These are phyloP conservation scores for Rhopalosiphum maidis DNA, from an alignment of 1,140 invertebrate genomes.

Conservation along the genomic window DNA sequence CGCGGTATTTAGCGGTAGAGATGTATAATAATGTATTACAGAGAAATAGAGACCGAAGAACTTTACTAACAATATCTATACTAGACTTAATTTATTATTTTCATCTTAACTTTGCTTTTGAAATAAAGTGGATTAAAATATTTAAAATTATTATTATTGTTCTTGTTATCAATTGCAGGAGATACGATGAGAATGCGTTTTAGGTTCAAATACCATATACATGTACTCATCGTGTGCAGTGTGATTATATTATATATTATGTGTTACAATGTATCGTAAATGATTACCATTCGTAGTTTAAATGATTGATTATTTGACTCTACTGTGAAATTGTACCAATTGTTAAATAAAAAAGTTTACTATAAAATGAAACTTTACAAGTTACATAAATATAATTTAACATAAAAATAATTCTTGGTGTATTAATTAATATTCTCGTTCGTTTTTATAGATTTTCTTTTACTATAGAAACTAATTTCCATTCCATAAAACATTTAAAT, in stretches of 20 bases:
- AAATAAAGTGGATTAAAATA: not conserved
- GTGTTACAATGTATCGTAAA: not conserved
- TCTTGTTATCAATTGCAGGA: not conserved
- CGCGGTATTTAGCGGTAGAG: not conserved
- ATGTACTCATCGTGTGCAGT: not conserved
- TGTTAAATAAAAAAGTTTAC: not conserved
- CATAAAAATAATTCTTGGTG: not conserved
- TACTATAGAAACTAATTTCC: conserved; percentile 12
- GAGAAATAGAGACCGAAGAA: not conserved
- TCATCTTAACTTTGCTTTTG: not conserved
- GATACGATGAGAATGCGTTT: not conserved
- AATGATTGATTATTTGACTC: not conserved
- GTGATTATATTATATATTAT: not conserved
- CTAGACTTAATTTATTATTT: not conserved
- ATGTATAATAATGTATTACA: not conserved
- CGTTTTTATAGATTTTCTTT: not conserved
- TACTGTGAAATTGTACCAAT: not conserved
- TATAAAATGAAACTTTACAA: not conserved
- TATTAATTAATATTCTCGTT: not conserved
- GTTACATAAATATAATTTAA: not conserved
- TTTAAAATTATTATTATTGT: not conserved
- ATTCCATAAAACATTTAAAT: not conserved
- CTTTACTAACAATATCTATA: not conserved
- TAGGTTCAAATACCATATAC: not conserved
- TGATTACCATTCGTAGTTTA: not conserved